A percentile compares a stretch with the other conserved stretches of the same genome.
These are phyloP conservation scores for Zaprionus ghesquierei DNA, from an alignment of 1,140 invertebrate genomes.

Conservation along the genomic window DNA sequence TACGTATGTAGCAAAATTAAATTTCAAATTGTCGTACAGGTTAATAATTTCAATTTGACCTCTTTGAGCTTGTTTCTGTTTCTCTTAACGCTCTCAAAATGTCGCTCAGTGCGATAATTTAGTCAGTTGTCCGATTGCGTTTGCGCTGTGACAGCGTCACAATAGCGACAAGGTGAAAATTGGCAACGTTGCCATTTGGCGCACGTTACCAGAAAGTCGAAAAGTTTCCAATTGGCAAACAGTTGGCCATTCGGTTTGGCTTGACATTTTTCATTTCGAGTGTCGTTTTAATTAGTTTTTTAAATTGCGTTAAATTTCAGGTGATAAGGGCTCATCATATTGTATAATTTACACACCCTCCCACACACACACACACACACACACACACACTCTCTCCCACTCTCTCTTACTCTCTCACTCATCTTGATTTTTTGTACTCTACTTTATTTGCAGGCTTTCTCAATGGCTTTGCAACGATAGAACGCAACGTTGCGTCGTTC, in stretches of 20 bases:
- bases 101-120: conserved; percentile 2
- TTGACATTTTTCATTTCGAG: conserved; percentile 66
- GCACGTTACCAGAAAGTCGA: background rate
- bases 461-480: conserved; percentile 54
- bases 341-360: conserved; percentile 28
- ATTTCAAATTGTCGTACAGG: conserved; percentile 67
- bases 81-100: conserved; percentile 7
- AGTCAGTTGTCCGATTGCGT: background rate
- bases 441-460: conserved; percentile 41
- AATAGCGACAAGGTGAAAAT: conserved; percentile 21
- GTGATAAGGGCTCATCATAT: conserved; percentile 43
- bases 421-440: background rate
- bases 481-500: conserved; percentile 42
- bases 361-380: too few species aligned
- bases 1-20: conserved; percentile 52
- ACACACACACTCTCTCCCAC: background rate
- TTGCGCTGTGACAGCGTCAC: background rate
- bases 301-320: conserved; percentile 30
- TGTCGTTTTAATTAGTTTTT: conserved; percentile 63
- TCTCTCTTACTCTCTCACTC: background rate
- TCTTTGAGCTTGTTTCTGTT: conserved; percentile 44
- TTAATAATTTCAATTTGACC: conserved; percentile 77
- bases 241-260: conserved; percentile 67
- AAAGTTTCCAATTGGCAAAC: conserved; percentile 13
- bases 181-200: conserved; percentile 38